Evolutionary conservation across 1,140 invertebrate species (phyloP).

Genomic region (Drosophila littoralis): DNA sequence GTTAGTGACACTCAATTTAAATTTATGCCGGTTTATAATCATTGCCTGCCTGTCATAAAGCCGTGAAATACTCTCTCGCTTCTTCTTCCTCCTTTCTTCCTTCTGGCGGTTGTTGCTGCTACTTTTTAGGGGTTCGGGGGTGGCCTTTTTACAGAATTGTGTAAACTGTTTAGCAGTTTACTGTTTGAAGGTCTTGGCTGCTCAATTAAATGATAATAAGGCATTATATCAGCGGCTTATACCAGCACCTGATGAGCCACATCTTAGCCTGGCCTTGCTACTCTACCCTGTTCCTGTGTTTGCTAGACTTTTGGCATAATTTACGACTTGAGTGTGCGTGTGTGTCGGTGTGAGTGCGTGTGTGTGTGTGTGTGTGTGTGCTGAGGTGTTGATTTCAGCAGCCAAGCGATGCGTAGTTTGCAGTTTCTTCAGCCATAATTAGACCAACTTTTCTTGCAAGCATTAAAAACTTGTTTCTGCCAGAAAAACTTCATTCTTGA

Average conservation of each 20-base stretch:
- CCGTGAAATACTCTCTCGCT: constrained; percentile 20
- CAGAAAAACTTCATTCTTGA: constrained; percentile 2
- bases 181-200: constrained; percentile 32
- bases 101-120: constrained; percentile 11
- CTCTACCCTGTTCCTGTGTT: neutral
- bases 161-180: constrained; percentile 58
- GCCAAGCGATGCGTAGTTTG: constrained; percentile 20
- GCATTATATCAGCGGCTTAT: constrained; percentile 49
- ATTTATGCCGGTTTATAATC: constrained; percentile 69
- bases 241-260: constrained; percentile 23
- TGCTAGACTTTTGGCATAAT: neutral
- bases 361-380: neutral
- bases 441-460: constrained; percentile 24
- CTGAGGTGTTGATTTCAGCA: constrained; percentile 18
- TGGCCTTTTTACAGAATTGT: constrained; percentile 50
- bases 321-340: neutral
- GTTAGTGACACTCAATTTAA: constrained; percentile 66
- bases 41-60: constrained; percentile 60
- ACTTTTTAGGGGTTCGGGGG: neutral
- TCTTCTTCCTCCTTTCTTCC: neutral
- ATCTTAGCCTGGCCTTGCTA: neutral
- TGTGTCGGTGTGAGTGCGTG: neutral
- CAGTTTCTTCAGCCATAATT: constrained; percentile 19
- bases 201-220: constrained; percentile 64
- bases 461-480: constrained; percentile 15